A percentile compares a stretch with the other conserved stretches of the same genome.
Conservation (phyloP, 1,140 invertebrate species). For the Heliconius congener region DNA sequence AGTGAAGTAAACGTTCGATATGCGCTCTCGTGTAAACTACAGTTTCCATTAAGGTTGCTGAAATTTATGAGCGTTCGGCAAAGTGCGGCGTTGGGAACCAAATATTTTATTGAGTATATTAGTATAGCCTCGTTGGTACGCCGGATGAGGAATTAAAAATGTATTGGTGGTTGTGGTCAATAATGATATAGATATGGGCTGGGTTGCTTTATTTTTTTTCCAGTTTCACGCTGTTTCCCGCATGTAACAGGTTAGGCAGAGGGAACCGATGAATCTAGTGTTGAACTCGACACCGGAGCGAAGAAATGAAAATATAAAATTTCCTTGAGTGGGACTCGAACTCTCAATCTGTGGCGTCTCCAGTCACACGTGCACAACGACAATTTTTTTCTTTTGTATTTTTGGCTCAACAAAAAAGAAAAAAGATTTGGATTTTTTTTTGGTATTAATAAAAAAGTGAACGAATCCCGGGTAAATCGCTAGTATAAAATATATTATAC, state of each 20-base stretch:
- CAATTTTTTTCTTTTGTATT: too few species aligned
- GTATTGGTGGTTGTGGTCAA: background rate
- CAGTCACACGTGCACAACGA: too few species aligned
- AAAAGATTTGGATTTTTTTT: too few species aligned
- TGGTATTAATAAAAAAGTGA: too few species aligned
- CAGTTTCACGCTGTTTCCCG: background rate
- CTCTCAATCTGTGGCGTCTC: too few species aligned
- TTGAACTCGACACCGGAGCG: too few species aligned
- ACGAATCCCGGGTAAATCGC: too few species aligned
- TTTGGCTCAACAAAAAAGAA: too few species aligned
- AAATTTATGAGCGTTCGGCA: constrained; percentile 6
- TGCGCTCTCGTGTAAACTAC: constrained; percentile 3
- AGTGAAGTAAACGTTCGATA: background rate
- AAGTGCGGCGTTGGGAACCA: background rate
- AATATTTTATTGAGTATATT: background rate
- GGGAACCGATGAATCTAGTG: background rate
- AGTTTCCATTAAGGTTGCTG: background rate
- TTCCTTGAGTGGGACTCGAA: too few species aligned
- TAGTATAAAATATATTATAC: background rate
- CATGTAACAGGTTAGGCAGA: background rate
- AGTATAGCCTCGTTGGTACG: background rate
- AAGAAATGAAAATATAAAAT: too few species aligned
- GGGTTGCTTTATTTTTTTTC: too few species aligned
- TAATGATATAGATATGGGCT: background rate
- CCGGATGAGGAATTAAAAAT: background rate